A percentile compares a stretch with the other conserved stretches of the same genome.
phyloP scores from a whole-genome alignment of 2,113 vertebrate genomes.

The Coracopsis vasa region DNA sequence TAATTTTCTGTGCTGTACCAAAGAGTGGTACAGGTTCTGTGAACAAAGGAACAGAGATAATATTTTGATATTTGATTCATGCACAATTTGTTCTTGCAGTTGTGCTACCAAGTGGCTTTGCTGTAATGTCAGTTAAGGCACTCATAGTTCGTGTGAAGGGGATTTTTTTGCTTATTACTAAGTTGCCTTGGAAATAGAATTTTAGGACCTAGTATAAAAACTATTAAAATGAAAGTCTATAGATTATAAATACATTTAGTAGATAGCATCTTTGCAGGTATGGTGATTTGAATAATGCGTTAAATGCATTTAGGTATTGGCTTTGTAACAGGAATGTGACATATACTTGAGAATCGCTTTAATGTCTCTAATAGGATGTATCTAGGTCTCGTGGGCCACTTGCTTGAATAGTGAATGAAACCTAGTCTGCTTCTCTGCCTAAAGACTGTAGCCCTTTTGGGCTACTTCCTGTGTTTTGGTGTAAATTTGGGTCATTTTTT shows the following conservation, averaged over 20 bases:
- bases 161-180: not conserved
- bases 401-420: not conserved
- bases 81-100: not conserved
- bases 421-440: not conserved
- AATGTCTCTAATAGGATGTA: not conserved
- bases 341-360: not conserved
- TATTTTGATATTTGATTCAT: not conserved
- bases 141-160: not conserved
- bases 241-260: not conserved
- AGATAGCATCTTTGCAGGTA: not conserved
- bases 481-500: not conserved
- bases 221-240: not conserved
- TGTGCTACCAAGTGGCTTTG: not conserved
- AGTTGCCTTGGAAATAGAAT: not conserved
- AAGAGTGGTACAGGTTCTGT: not conserved
- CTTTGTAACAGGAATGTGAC: not conserved
- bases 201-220: not conserved
- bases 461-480: not conserved
- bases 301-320: not conserved
- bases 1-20: not conserved
- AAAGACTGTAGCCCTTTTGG: not conserved
- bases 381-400: not conserved
- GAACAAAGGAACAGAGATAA: not conserved
- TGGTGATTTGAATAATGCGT: not conserved
- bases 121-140: not conserved